phyloP scores from a whole-genome alignment of 2,113 vertebrate genomes.

The Lampris incognitus region DNA sequence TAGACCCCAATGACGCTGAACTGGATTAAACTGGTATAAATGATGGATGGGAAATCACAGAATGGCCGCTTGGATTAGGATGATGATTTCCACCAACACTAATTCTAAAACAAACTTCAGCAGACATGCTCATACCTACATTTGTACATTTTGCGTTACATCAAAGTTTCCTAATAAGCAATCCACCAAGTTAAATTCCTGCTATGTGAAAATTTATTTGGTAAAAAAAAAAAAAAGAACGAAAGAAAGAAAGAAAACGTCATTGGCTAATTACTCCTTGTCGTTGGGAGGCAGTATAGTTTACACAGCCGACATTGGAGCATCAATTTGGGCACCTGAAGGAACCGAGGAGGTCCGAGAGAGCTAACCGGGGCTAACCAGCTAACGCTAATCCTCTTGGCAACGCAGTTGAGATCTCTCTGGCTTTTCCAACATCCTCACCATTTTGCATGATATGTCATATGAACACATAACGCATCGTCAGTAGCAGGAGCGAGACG shows the following conservation, averaged over 20 bases:
- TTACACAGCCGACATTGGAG: not conserved
- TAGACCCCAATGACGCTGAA: too few species aligned
- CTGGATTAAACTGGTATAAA: too few species aligned
- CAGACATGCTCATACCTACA: too few species aligned
- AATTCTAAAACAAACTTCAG: too few species aligned
- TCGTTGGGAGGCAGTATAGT: constrained; percentile 50
- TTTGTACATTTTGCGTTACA: too few species aligned
- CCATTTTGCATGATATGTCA: not conserved
- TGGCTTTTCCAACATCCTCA: not conserved
- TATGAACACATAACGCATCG: not conserved
- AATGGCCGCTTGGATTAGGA: too few species aligned
- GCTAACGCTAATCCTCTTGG: constrained; percentile 72
- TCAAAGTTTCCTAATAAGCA: too few species aligned
- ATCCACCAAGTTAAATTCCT: too few species aligned
- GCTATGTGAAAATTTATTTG: too few species aligned
- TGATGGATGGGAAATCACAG: too few species aligned
- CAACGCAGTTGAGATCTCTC: constrained; percentile 55
- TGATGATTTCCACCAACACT: too few species aligned
- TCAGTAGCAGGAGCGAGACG: not conserved
- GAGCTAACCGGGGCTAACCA: constrained; percentile 45
- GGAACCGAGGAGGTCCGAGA: constrained; percentile 62
- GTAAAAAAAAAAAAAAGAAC: not conserved
- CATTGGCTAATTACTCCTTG: constrained; percentile 34
- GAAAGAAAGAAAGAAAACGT: not conserved
- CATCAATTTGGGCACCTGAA: constrained; percentile 46